These are phyloP conservation scores for Mesoclemmys tuberculata DNA, from an alignment of 2,113 vertebrate genomes.

Conservation along the genomic window DNA sequence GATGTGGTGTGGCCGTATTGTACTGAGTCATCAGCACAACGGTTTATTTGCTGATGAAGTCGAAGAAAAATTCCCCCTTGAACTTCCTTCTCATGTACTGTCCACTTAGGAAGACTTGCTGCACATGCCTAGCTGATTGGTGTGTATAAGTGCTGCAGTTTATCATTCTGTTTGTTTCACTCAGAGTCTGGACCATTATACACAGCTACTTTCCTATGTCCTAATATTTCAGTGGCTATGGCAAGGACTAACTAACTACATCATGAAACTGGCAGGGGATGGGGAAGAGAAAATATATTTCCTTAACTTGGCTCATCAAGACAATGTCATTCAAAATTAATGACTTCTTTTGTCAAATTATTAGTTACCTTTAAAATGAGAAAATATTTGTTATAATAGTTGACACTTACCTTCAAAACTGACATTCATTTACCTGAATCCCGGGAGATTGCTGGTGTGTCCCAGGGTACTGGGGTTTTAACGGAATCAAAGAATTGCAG, in stretches of 20 bases:
- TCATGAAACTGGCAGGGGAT: slow-evolving; percentile 58
- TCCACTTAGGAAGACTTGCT: not conserved
- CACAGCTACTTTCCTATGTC: not conserved
- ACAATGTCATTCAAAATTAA: slow-evolving; percentile 62
- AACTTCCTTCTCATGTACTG: not conserved
- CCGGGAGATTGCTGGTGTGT: not conserved
- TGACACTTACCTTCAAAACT: not conserved
- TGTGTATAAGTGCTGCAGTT: rapidly evolving
- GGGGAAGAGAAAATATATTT: slow-evolving; percentile 64
- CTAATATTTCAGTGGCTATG: slow-evolving; percentile 54
- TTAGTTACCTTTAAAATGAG: slow-evolving; percentile 52
- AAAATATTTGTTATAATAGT: not conserved
- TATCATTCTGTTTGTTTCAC: not conserved
- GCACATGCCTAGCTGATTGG: not conserved
- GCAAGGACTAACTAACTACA: slow-evolving; percentile 61
- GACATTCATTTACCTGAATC: not conserved
- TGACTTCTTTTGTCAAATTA: slow-evolving; percentile 64
- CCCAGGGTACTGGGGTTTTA: not conserved
- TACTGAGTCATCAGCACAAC: rapidly evolving
- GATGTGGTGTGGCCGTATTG: not conserved
- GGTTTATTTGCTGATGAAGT: not conserved
- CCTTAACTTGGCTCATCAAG: slow-evolving; percentile 67
- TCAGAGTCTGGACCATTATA: not conserved
- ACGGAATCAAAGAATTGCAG: not conserved
- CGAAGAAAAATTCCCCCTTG: not conserved